Evolutionary conservation across 2,113 vertebrate species (phyloP), one percentile per base, ranked within the genome.

Genomic region (Symphodus melops): DNA sequence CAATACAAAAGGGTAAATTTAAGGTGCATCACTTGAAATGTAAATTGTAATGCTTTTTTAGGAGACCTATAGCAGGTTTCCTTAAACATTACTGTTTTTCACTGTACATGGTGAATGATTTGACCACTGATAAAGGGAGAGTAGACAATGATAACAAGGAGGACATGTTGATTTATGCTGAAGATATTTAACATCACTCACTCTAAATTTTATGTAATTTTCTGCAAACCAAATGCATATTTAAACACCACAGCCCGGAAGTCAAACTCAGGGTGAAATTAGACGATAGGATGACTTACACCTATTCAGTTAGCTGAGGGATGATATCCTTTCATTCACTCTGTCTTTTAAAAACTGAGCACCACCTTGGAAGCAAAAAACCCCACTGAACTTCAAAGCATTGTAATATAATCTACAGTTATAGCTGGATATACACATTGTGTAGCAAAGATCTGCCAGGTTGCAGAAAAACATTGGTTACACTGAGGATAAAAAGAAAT

Each of bases 401-500:
- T 57, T 37, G 3, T 25, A 39, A 3, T 9, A 10, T 33, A 39
- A 3, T 9, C 8, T 33, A n/a, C 21, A 17, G 39, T 69, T 7
- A 8, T 13, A 23, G 48, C 14, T 23, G 1, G 14, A 42, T 55
- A 16, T 17, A 5, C 16, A 10, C 33, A 16, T 16, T 77, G 62
- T 60, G 68, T 3, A 65, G 46, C 36, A 36, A 58, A 42, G 53
- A 80, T 75, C 9, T 57, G 56, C 59, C 58, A 33, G 57, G 76
- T 68, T 52, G 88, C 81, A 72, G 55, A 77, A 75, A 61, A 85
- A n/a, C 66, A 53, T 20, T 19, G 20, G 62, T 63, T 79, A 63
- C 68, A 72, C 76, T 39, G 62, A 78, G 61, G 67, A 65, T 77
- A 67, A 61, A 64, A 86, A 12, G 69, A 82, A 89, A 89, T 79